Base-by-base conservation (phyloP, 2,888 invertebrate species). In the Ellobium chinense region DNA sequence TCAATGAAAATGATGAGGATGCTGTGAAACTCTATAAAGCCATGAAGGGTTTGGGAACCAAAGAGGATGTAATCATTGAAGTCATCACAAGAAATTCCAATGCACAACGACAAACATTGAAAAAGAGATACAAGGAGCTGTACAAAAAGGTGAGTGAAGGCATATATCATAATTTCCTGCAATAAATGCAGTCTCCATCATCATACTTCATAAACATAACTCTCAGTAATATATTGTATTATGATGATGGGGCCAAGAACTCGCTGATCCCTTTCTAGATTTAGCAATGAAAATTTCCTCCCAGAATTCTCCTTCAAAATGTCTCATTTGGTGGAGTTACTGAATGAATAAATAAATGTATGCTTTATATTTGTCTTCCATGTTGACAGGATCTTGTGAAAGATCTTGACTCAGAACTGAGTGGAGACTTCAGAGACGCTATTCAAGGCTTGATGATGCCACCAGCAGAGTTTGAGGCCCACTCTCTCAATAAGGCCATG, bases 341-440 rank as follows among this genome's bases (percentile, higher is more conserved):
- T n/a, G n/a, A n/a, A n/a, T n/a, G n/a, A n/a, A n/a, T n/a, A n/a
- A n/a, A n/a, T 46, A 46, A 46, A 46, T 12, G 7, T 46, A 46
- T 46, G 46, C 9, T 46, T 46, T 46, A 46, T 46, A 46, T 12
- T 46, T 12, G 46, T 46, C 46, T 46, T 46, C 46, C 46, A 46
- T 46, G 7, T 46, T 46, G 84, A 14, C 83, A 91, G 90, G 87
- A 91, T 34, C 83, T 91, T 37, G 83, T 84, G 36, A 86, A 85
- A 34, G 89, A 88, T 29, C 80, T 91, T 72, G 87, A 90, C 66
- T 87, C 88, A 18, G 90, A 90, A 81, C 80, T 91, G 72, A 80
- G 85, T 12, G 91, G 91, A 12, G 91, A 91, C 80, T 88, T 86
- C 83, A 91, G 90, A 83, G 91, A 91, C 84, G 84, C 88, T 62